These are phyloP conservation scores for Typhlichthys eigenmanni DNA, from an alignment of 2,797 vertebrate species.

Conservation along the genomic window DNA sequence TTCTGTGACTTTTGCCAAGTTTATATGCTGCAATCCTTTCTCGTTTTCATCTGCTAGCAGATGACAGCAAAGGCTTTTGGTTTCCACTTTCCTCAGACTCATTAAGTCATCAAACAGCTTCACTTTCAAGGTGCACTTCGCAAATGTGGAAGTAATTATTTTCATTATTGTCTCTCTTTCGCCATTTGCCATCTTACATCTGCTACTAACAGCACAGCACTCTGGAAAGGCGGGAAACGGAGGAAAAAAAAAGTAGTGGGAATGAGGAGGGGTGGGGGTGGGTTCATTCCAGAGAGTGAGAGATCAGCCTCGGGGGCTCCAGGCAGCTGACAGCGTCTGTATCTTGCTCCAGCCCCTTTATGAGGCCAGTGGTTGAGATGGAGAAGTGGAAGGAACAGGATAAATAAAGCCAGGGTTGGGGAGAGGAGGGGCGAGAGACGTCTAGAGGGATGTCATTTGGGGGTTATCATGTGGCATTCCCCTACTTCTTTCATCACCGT, in stretches of 20 bases:
- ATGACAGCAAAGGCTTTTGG: slow-evolving; percentile 8
- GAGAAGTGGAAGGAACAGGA: slow-evolving; percentile 63
- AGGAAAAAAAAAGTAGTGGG: slow-evolving; percentile 10
- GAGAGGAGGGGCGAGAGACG: slow-evolving; percentile 41
- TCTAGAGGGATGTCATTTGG: slow-evolving; percentile 51
- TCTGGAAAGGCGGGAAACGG: slow-evolving; percentile 13
- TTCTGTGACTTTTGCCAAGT: neutral
- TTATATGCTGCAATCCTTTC: neutral
- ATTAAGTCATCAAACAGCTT: slow-evolving; percentile 22
- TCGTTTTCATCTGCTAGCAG: slow-evolving; percentile 14
- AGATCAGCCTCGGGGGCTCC: slow-evolving; percentile 64
- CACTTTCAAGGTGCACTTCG: neutral
- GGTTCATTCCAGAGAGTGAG: slow-evolving; percentile 68
- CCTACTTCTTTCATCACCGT: slow-evolving; percentile 64
- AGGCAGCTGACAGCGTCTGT: slow-evolving; percentile 63
- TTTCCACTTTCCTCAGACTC: neutral
- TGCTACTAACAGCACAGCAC: slow-evolving; percentile 1
- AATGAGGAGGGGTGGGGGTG: slow-evolving; percentile 42
- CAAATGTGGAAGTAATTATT: slow-evolving; percentile 16
- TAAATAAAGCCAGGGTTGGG: slow-evolving; percentile 48
- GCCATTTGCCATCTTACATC: slow-evolving; percentile 9
- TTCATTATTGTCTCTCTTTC: slow-evolving; percentile 7
- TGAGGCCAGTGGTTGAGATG: slow-evolving; percentile 41
- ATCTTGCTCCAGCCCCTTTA: slow-evolving; percentile 36
- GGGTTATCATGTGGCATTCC: slow-evolving; percentile 65